phyloP scores from a whole-genome alignment of 2,888 invertebrate species.

The Drosophila percnosoma region DNA sequence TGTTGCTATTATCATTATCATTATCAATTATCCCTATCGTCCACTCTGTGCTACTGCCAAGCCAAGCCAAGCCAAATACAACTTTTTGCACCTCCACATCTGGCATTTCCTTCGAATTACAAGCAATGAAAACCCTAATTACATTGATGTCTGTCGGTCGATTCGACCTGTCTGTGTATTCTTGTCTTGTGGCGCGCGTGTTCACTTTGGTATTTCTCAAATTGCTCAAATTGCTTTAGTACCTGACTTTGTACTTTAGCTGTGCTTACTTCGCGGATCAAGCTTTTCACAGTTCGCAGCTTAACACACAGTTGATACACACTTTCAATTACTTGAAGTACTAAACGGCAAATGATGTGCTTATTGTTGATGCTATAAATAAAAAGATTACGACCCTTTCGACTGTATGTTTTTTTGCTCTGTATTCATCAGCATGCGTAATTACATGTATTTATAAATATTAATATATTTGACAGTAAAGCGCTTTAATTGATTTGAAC shows the following conservation, averaged over 20 bases:
- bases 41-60: neutral
- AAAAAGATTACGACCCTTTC: neutral
- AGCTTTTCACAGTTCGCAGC: neutral
- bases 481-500: neutral
- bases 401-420: neutral
- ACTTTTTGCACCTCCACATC: neutral
- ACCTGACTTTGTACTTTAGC: neutral
- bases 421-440: neutral
- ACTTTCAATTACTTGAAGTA: conserved; percentile 8
- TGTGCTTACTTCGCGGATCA: neutral
- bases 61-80: neutral
- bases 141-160: conserved; percentile 24
- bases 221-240: conserved; percentile 1
- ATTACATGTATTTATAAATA: neutral
- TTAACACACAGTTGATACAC: neutral
- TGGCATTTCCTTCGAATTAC: conserved; percentile 22
- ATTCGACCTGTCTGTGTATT: neutral
- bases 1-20: conserved; percentile 23
- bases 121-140: conserved; percentile 28
- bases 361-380: neutral
- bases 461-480: neutral
- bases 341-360: neutral
- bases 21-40: conserved; percentile 46
- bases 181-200: conserved; percentile 16
- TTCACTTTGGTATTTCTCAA: conserved; percentile 10